These are phyloP conservation scores for Nymphalis polychloros DNA, from an alignment of 2,888 invertebrate species.

Conservation along the genomic window DNA sequence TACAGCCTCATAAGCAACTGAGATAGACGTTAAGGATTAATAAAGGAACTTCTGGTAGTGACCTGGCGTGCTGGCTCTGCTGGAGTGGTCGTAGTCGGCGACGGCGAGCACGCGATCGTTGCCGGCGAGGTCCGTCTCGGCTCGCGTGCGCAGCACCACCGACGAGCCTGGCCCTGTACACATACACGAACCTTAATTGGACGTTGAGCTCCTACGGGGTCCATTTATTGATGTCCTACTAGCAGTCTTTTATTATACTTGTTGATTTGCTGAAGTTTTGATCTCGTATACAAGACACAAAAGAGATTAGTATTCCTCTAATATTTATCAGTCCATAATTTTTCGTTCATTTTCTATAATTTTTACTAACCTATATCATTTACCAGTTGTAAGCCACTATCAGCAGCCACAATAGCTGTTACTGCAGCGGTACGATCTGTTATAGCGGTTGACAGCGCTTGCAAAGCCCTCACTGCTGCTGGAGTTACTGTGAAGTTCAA, in stretches of 20 bases:
- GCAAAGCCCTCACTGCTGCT: conserved; percentile 81
- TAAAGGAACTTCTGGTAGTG: neutral
- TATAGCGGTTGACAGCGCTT: conserved; percentile 57
- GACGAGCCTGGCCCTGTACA: conserved; percentile 78
- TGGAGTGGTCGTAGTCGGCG: conserved; percentile 83
- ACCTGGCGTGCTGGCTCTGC: conserved; percentile 83
- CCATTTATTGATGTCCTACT: too few relatives aligned
- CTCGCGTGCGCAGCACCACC: conserved; percentile 78
- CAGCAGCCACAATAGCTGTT: conserved; percentile 58
- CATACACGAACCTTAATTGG: neutral
- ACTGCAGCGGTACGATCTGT: conserved; percentile 66
- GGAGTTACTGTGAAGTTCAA: conserved; percentile 87
- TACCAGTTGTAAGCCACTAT: conserved; percentile 66
- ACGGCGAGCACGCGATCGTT: conserved; percentile 80
- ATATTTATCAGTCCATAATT: too few relatives aligned
- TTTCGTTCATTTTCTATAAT: too few relatives aligned
- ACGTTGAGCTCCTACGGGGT: too few relatives aligned
- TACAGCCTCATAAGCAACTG: too few relatives aligned
- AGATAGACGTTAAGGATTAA: too few relatives aligned
- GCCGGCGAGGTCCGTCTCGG: conserved; percentile 71
- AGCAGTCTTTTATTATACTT: too few relatives aligned
- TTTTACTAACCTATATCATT: conserved; percentile 83
- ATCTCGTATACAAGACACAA: too few relatives aligned
- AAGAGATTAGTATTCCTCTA: too few relatives aligned
- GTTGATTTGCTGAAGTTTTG: too few relatives aligned